Conservation (phyloP, 2,888 invertebrate genomes). For the Leptopilina drosophilae region DNA sequence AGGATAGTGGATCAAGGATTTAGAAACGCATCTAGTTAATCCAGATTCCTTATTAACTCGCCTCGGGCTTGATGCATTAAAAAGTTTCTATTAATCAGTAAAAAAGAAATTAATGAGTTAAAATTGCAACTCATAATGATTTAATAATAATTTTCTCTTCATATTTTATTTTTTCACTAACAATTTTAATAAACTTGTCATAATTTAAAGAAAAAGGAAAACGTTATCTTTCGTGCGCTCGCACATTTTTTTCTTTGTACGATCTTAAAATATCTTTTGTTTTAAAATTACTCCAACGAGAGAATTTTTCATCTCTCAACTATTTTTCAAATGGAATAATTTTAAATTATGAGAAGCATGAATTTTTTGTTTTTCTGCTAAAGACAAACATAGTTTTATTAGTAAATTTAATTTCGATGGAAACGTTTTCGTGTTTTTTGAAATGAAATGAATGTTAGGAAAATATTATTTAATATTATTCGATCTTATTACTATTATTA, state of each 20-base stretch:
- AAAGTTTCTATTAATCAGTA: neutral
- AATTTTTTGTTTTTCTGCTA: no score
- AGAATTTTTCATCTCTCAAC: neutral
- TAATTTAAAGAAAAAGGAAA: neutral
- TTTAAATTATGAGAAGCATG: neutral
- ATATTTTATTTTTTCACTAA: no score
- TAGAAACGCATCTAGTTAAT: slow-evolving; percentile 53
- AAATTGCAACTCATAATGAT: neutral
- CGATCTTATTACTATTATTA: neutral
- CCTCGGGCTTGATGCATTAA: slow-evolving; percentile 3
- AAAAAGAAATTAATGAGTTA: neutral
- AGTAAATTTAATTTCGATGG: no score
- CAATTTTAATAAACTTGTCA: neutral
- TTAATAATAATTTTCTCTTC: no score
- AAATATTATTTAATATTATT: no score
- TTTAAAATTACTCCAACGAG: neutral
- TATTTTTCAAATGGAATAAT: neutral
- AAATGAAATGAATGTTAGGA: no score
- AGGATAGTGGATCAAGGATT: slow-evolving; percentile 53
- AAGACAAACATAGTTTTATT: no score
- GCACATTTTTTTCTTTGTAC: no score
- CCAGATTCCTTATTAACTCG: slow-evolving; percentile 29
- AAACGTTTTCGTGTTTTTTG: no score
- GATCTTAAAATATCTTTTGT: neutral
- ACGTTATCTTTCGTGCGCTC: neutral